Percentiles rank a stretch among this genome's conserved stretches.
These are phyloP conservation scores for Campylomormyrus numenius DNA, from an alignment of 2,113 vertebrate genomes.

Conservation along the genomic window DNA sequence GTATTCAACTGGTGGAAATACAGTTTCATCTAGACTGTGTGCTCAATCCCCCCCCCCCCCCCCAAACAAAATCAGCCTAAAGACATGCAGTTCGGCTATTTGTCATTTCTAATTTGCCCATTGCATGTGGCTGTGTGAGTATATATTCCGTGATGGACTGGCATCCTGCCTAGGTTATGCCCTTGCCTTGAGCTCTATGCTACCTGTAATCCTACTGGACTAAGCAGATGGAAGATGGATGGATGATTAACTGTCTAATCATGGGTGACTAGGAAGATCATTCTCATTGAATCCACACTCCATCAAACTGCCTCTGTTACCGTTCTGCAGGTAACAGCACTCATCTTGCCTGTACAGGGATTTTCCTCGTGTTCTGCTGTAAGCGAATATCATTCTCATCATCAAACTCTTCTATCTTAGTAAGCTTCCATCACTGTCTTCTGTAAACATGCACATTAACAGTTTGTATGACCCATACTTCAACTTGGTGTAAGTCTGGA, in stretches of 20 bases:
- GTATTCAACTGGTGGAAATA: background rate
- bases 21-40: background rate
- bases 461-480: background rate
- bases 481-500: background rate
- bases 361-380: constrained; percentile 63
- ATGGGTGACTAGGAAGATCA: constrained; percentile 87
- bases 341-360: constrained; percentile 57
- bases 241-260: constrained; percentile 79
- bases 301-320: constrained; percentile 49
- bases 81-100: background rate
- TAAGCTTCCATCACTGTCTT: background rate
- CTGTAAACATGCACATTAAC: constrained; percentile 33
- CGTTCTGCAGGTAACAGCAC: constrained; percentile 63
- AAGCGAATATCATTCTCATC: background rate
- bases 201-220: background rate
- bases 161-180: background rate
- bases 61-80: background rate
- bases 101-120: background rate
- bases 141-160: background rate
- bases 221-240: background rate
- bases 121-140: background rate
- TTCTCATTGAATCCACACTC: constrained; percentile 81
- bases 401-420: constrained; percentile 38
- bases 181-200: background rate
- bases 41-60: background rate